Base-by-base conservation (phyloP, 2,113 vertebrate species). In the Geothlypis trichas region DNA sequence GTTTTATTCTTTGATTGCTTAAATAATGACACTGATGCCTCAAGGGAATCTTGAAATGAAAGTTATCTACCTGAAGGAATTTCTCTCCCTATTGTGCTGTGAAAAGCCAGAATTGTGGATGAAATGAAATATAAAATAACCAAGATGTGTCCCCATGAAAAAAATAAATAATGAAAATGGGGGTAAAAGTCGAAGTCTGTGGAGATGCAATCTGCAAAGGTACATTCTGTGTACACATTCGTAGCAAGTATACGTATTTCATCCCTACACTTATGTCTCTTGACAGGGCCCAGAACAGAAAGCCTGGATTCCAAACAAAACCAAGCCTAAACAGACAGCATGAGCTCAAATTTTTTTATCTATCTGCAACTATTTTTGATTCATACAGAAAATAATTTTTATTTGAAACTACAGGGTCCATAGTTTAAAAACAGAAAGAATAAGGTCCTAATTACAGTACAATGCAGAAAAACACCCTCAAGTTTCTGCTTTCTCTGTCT, bases 241-340 rank as follows among this genome's bases (percentile, higher is more conserved):
- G 27, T 63, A 79, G 4, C 15, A 33, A 1, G 3, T n/a, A 7
- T 14, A 27, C 1, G 6, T 9, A 14, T 41, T 44, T 72, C 75
- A 79, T 26, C 5, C 28, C 7, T 63, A 33, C 2, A 54, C 6
- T 2, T 35, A 3, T 14, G 4, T 30, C 4, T 33, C 41, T 52
- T 57, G 24, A 23, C 13, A 16, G 9, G 6, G 6, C 9, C 62
- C 33, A 44, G 49, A 61, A 22, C 26, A 31, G 30, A 57, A 7
- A 69, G 16, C 14, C 9, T 39, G 35, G 23, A 11, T 47, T 75
- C n/a, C 69, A 61, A 35, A 23, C 5, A 73, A 65, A 66, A 27
- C 3, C 13, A 13, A 24, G 24, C 5, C 11, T 1, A 0, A 8
- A 9, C 35, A 79, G n/a, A 37, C 27, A 61, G 18, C 0, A 1